Evolutionary conservation across 2,113 vertebrate genomes (phyloP).

Genomic region (Chionomys nivalis): DNA sequence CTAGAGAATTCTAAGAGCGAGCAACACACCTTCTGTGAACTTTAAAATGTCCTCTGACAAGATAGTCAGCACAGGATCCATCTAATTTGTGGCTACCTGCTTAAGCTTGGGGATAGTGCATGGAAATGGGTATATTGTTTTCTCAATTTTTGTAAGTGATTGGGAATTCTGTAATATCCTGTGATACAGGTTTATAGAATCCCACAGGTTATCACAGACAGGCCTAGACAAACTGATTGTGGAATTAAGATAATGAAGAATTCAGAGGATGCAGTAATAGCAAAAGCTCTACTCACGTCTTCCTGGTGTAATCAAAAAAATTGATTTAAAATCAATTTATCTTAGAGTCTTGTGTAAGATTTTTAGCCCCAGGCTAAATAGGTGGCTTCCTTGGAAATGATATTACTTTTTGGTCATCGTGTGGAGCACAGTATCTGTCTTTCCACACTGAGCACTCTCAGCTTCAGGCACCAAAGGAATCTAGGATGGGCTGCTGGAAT

Average conservation of each 20-base stretch:
- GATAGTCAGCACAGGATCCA: not conserved
- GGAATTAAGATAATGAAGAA: not conserved
- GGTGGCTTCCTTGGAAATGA: constrained; percentile 16
- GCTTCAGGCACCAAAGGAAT: not conserved
- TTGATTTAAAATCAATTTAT: constrained; percentile 14
- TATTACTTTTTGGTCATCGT: constrained; percentile 28
- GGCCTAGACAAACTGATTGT: not conserved
- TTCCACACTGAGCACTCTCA: not conserved
- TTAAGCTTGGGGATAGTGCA: not conserved
- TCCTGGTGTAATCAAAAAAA: not conserved
- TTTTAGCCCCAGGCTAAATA: constrained; percentile 43
- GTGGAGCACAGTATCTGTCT: not conserved
- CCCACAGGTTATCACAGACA: not conserved
- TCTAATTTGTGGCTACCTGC: not conserved
- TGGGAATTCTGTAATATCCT: not conserved
- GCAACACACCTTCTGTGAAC: not conserved
- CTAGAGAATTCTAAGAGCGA: not conserved
- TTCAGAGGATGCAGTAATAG: not conserved
- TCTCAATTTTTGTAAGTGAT: not conserved
- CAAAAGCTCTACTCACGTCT: not conserved
- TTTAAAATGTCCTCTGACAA: not conserved
- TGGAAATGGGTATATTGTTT: constrained; percentile 6
- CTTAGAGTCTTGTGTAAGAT: not conserved
- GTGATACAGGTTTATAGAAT: no score
- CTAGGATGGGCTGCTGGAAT: not conserved